Evolutionary conservation across 2,888 invertebrate genomes (phyloP), one percentile per base, ranked within the genome.

Genomic region (Tuta absoluta): DNA sequence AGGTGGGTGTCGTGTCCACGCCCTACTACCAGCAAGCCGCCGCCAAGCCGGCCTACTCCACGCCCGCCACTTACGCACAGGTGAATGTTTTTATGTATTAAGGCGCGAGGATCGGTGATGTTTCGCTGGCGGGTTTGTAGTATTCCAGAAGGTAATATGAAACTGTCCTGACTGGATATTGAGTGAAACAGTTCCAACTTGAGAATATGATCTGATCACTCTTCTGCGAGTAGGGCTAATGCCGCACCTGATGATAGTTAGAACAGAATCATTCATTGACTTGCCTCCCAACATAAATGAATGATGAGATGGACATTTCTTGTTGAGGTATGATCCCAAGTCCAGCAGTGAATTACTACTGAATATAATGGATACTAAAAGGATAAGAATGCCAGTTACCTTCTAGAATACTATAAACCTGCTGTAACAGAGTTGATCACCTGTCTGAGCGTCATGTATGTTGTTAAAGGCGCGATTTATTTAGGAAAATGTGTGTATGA

Each of bases 11-110:
- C 28, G 57, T 57, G 8, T 57, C 53, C 24, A 24, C 49, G 49
- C 21, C 49, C 21, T 45, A 21, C 45, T 37, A n/a, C 63, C 86
- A 93, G 70, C 93, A 94, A 82, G 93, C 93, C 74, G 79, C 93
- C 23, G 93, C 94, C 58, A 95, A 95, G 75, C 94, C 95, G 7
- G 94, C 95, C 0, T 95, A 95, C 77, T 94, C 95, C 75, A 95
- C 95, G 11, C 93, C 94, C 0, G 93, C 93, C 68, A 94, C 94
- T 14, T 95, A 95, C 78, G 94, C 95, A 17, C 62, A 65, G 63
- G 65, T 65, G 49, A 49, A 49, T 21, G 10, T 11, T 19, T 49
- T 45, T 45, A 4, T 45, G 17, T 45, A n/a, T 4, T 45, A 45
- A n/a, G n/a, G 45, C 45, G 45, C 45, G 45, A 45, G 0, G 45